These are phyloP conservation scores for Echeneis naucrates DNA, from an alignment of 2,797 vertebrate species.

Conservation along the genomic window DNA sequence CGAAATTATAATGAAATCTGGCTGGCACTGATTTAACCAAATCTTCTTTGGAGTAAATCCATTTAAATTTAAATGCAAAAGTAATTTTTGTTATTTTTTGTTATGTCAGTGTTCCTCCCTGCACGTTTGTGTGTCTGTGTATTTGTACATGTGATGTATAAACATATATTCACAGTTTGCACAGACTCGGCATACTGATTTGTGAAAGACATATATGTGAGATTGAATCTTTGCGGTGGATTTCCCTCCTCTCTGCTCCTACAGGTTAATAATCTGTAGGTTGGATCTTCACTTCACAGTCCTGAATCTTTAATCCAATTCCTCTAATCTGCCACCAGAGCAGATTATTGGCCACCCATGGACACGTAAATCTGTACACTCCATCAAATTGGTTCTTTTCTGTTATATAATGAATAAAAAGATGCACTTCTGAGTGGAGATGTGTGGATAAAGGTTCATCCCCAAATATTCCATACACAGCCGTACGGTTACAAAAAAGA, in stretches of 20 bases:
- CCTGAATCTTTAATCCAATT: constrained; percentile 57
- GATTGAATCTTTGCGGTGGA: neutral
- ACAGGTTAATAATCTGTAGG: constrained; percentile 12
- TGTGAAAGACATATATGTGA: neutral
- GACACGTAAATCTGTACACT: neutral
- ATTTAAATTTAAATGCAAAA: no score
- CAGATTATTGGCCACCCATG: constrained; percentile 24
- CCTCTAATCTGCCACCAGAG: constrained; percentile 42
- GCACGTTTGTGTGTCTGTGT: no score
- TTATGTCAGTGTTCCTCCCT: no score
- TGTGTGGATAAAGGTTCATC: neutral
- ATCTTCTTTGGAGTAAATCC: neutral
- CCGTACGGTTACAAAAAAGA: neutral
- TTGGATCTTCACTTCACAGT: constrained; percentile 33
- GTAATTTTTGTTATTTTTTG: no score
- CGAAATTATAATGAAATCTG: no score
- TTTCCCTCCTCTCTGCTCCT: neutral
- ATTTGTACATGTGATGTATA: no score
- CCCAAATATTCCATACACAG: neutral
- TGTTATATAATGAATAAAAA: neutral
- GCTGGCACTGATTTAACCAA: no score
- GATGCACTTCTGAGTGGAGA: neutral
- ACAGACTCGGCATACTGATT: no score
- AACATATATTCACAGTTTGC: no score
- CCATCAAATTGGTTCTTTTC: neutral